Percentiles rank a stretch among this genome's conserved stretches.
phyloP scores from a whole-genome alignment of 30 jellyfish, hydroid and myxozoan genomes.

The Pseudorhiza aurosa region DNA sequence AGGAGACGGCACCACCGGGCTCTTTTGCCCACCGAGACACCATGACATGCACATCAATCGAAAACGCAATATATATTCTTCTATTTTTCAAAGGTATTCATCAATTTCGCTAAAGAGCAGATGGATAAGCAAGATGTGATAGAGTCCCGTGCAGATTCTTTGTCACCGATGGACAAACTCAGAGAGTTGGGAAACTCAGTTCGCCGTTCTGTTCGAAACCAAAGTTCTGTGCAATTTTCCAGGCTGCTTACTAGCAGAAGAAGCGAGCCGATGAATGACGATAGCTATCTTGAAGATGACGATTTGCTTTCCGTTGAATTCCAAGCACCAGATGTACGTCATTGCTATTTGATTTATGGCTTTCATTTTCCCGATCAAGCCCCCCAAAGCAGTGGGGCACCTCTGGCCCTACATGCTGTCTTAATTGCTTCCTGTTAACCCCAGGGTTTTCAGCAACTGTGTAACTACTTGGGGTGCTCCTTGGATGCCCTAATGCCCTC shows the following conservation, averaged over 20 bases:
- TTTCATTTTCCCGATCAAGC: too few relatives aligned
- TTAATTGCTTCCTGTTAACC: too few relatives aligned
- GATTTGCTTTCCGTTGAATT: conserved; percentile 33
- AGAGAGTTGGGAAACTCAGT: conserved; percentile 24
- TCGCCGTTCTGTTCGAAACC: conserved; percentile 3
- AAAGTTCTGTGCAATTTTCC: conserved; percentile 15
- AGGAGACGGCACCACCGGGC: background rate
- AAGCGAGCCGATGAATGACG: conserved; percentile 1
- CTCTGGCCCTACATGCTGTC: too few relatives aligned
- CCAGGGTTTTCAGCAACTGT: too few relatives aligned
- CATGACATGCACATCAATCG: too few relatives aligned
- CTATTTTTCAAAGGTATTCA: conserved; percentile 71
- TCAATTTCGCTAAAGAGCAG: conserved; percentile 88
- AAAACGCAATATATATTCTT: background rate
- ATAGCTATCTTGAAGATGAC: conserved; percentile 48
- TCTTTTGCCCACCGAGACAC: background rate
- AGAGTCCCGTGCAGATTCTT: background rate
- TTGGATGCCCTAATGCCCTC: too few relatives aligned
- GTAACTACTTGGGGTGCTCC: too few relatives aligned
- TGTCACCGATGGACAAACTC: conserved; percentile 8
- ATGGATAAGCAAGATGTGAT: conserved; percentile 46
- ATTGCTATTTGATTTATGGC: background rate
- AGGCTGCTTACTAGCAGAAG: conserved; percentile 6
- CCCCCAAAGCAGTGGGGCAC: background rate
- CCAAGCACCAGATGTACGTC: conserved; percentile 39